Evolutionary conservation across 2,113 vertebrate genomes (phyloP).

Genomic region (Ariopsis seemanni): DNA sequence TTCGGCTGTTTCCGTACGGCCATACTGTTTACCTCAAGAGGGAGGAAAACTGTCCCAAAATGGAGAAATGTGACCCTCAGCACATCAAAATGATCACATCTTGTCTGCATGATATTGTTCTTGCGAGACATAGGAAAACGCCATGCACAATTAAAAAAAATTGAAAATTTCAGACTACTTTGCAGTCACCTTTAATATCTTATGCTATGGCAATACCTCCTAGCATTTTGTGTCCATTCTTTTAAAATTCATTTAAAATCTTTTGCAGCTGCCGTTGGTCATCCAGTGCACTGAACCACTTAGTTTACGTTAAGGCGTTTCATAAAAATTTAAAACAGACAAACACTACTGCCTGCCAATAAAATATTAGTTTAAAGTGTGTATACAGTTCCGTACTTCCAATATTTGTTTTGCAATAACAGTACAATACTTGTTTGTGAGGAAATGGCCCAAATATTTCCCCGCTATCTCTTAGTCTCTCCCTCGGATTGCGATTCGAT

Average conservation of each 20-base stretch:
- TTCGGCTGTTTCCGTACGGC: too few species aligned
- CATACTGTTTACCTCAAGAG: too few species aligned
- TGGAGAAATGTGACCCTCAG: too few species aligned
- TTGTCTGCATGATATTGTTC: too few species aligned
- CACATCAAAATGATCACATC: too few species aligned
- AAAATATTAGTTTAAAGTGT: conserved; percentile 3
- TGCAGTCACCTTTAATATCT: background rate
- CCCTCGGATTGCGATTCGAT: background rate
- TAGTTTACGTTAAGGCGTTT: background rate
- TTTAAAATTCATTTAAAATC: background rate
- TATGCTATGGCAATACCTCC: background rate
- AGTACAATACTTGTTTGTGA: background rate
- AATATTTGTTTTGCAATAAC: background rate
- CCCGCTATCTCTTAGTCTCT: background rate
- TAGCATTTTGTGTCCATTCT: background rate
- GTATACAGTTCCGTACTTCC: too few species aligned
- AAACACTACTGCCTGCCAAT: background rate
- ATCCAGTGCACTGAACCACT: background rate
- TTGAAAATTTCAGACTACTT: too few species aligned
- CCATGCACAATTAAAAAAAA: too few species aligned
- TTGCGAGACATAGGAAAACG: too few species aligned
- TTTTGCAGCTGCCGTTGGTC: background rate
- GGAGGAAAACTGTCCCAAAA: too few species aligned
- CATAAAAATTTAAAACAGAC: background rate
- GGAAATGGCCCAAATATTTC: conserved; percentile 6